A percentile compares a stretch with the other conserved stretches of the same genome.
phyloP scores from a whole-genome alignment of 2,113 vertebrate species.

The Macquaria australasica region DNA sequence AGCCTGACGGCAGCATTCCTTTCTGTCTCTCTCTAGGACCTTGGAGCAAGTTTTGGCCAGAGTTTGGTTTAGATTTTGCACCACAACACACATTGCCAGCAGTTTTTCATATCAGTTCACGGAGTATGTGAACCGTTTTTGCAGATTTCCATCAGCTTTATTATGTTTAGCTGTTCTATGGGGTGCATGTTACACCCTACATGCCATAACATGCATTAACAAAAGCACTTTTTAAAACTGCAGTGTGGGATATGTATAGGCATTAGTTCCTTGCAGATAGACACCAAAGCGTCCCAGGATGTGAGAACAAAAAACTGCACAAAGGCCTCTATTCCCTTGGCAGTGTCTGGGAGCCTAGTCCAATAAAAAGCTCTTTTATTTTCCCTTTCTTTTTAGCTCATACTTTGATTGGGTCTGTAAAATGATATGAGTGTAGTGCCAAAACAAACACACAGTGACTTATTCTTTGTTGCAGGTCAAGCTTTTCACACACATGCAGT shows the following conservation, averaged over 20 bases:
- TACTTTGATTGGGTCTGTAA: slow-evolving; percentile 71
- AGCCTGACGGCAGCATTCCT: slow-evolving; percentile 56
- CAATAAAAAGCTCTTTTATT: slow-evolving; percentile 60
- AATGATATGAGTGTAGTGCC: slow-evolving; percentile 65
- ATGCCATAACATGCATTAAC: background rate
- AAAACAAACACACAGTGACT: slow-evolving; percentile 78
- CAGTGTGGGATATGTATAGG: background rate
- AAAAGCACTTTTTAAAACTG: slow-evolving; percentile 17
- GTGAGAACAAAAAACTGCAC: slow-evolving; percentile 41
- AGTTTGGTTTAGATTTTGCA: slow-evolving; percentile 57
- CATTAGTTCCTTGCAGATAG: slow-evolving; percentile 21
- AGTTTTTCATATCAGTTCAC: slow-evolving; percentile 32
- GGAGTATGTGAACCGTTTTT: slow-evolving; percentile 4
- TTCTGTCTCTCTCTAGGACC: slow-evolving; percentile 46
- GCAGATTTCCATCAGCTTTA: slow-evolving; percentile 12
- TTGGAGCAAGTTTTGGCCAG: slow-evolving; percentile 36
- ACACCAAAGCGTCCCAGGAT: slow-evolving; percentile 28
- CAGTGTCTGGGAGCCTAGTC: slow-evolving; percentile 41
- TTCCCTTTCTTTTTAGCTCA: slow-evolving; percentile 55
- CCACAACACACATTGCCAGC: slow-evolving; percentile 41
- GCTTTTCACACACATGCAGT: slow-evolving; percentile 69
- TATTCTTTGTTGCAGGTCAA: slow-evolving; percentile 76
- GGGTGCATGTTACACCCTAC: background rate
- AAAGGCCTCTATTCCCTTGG: slow-evolving; percentile 52
- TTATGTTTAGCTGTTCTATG: slow-evolving; percentile 12